Conservation (phyloP, 2,113 vertebrate genomes). For the Harpagus bidentatus region DNA sequence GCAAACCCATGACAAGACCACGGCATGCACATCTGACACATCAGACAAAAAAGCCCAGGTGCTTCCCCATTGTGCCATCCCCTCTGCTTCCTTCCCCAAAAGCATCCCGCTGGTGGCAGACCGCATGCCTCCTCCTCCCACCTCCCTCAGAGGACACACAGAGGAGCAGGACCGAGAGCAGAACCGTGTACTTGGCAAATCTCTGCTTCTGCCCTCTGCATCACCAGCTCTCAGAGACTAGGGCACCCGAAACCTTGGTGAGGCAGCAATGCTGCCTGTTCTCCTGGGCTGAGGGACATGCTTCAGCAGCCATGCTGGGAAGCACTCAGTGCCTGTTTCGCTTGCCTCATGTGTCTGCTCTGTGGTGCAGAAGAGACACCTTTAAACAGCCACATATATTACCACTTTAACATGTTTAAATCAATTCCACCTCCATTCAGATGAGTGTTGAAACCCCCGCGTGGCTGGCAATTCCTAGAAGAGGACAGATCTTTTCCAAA, state of each 20-base stretch:
- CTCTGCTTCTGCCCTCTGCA: background rate
- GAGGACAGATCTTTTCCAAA: constrained; percentile 56
- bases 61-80: background rate
- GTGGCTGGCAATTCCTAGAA: constrained; percentile 56
- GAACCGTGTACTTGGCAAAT: background rate
- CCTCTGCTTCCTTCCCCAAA: background rate
- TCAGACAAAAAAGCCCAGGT: background rate
- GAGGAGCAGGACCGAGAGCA: background rate
- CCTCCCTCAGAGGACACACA: background rate
- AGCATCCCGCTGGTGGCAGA: fast-evolving
- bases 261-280: background rate
- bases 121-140: background rate
- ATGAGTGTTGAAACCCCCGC: constrained; percentile 47
- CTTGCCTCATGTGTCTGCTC: background rate
- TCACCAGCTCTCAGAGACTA: background rate
- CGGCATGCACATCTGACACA: background rate
- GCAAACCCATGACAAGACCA: background rate
- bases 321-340: background rate
- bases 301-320: background rate
- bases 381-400: constrained; percentile 34
- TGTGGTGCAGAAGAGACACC: constrained; percentile 1
- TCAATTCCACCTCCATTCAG: constrained; percentile 57
- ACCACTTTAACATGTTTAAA: constrained; percentile 48
- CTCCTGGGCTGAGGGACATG: background rate
- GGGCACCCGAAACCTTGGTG: background rate